Evolutionary conservation across 2,113 vertebrate genomes (phyloP).

Genomic region (Cebidichthys violaceus): DNA sequence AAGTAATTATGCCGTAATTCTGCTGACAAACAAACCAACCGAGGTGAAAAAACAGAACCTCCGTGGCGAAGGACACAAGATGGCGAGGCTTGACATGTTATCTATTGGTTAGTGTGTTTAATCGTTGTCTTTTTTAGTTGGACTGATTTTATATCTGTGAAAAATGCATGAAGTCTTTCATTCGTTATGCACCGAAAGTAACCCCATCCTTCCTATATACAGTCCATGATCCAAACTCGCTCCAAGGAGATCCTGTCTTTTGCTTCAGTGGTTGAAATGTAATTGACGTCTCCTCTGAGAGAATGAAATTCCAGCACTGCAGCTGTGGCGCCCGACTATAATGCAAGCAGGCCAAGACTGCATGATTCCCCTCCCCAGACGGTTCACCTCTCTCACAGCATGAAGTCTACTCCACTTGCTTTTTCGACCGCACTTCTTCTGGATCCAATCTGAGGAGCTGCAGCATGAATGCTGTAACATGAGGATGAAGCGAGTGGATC

Average conservation of each 20-base stretch:
- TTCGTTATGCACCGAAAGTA: neutral
- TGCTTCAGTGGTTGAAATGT: conserved; percentile 46
- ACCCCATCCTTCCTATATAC: neutral
- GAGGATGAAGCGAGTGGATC: conserved; percentile 36
- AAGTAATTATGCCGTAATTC: too few species aligned
- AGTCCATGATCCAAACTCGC: neutral
- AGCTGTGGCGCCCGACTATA: conserved; percentile 69
- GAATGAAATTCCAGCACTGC: conserved; percentile 71
- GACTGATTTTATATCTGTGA: conserved; percentile 3
- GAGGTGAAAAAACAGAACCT: too few species aligned
- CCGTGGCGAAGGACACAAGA: neutral
- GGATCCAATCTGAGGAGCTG: conserved; percentile 39
- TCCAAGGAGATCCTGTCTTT: conserved; percentile 32
- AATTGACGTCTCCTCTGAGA: conserved; percentile 67
- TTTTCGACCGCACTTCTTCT: conserved; percentile 32
- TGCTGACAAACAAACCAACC: too few species aligned
- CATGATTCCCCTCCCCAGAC: conserved; percentile 16
- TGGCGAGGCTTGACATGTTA: neutral
- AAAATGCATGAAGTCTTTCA: neutral
- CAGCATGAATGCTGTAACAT: conserved; percentile 45
- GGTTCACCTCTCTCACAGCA: conserved; percentile 54
- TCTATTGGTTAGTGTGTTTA: neutral
- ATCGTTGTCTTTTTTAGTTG: neutral
- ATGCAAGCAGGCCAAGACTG: conserved; percentile 41
- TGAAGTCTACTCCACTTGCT: conserved; percentile 16